Base-by-base conservation (phyloP, 1,140 invertebrate species). In the Pseudobourletiella spinata region DNA sequence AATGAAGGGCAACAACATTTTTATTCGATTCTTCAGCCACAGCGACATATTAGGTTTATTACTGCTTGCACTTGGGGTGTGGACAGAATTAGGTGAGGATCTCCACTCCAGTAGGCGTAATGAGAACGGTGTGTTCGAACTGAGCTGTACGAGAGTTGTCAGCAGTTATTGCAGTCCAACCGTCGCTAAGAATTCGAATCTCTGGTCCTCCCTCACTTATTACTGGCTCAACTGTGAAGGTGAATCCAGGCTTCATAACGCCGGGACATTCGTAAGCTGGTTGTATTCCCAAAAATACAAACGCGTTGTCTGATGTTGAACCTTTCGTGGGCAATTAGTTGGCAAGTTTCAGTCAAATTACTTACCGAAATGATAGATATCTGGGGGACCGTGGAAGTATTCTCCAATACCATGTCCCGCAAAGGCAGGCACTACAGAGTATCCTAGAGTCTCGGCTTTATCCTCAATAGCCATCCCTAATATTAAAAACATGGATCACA, bases 191-290 rank as follows among this genome's bases (percentile, higher is more conserved):
- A 44, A 94, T 77, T 2, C 82, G 76, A 24, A 89, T 79, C 22
- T 86, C 77, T 14, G 79, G 74, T 1, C 70, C 74, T 0, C 92
- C 91, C 71, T 91, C 83, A 20, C 82, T 82, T 20, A 96, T 71
- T 16, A 88, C 84, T n/a, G 94, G 94, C 73, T 96, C 93, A 44
- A 97, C 89, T 1, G 93, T 96, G 73, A 97, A 96, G 1, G 87
- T 89, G 88, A 95, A 95, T 24, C 91, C 91, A 43, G 85, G 72
- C 66, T 80, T 70, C 92, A 96, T 95, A 29, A 76, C 70, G n/a
- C 84, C 87, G 11, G 81, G 76, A 70, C 80, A 80, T 46, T 81
- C 68, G 75, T 91, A 87, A 66, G 78, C 88, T 89, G 68, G 20
- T 29, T 30, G 2, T 43, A 15, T 48, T 16, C 52, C n/a, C n/a